Percentiles rank a stretch among this genome's conserved stretches.
Conservation (phyloP, 2,888 invertebrate genomes). For the Cosmorhoe ocellata region DNA sequence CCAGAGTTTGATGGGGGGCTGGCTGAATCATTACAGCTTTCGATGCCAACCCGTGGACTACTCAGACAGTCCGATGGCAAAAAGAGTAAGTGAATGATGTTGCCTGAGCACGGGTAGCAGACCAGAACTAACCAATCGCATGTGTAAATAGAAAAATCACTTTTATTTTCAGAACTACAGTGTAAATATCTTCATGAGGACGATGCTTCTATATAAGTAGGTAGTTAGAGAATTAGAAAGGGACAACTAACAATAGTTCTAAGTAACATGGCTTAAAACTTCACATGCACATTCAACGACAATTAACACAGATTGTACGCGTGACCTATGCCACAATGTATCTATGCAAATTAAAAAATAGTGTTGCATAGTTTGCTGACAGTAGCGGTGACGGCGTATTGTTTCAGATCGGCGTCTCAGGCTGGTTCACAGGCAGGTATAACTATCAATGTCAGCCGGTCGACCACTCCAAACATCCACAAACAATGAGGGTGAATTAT, state of each 20-base stretch:
- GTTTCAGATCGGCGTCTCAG: constrained; percentile 93
- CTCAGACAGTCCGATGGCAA: constrained; percentile 89
- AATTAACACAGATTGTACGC: constrained; percentile 14
- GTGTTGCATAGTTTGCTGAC: constrained; percentile 38
- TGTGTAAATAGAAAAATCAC: constrained; percentile 67
- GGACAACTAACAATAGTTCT: constrained; percentile 26
- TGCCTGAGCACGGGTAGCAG: constrained; percentile 42
- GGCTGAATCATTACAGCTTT: constrained; percentile 94
- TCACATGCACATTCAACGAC: constrained; percentile 30
- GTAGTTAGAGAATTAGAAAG: constrained; percentile 31
- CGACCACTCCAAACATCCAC: constrained; percentile 95
- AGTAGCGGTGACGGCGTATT: constrained; percentile 76
- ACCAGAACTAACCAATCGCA: constrained; percentile 63
- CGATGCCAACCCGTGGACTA: constrained; percentile 96
- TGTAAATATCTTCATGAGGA: constrained; percentile 47
- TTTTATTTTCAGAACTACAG: constrained; percentile 50
- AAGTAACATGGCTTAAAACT: constrained; percentile 27
- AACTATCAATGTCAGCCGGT: constrained; percentile 98
- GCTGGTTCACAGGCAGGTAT: constrained; percentile 98
- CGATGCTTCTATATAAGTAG: constrained; percentile 33
- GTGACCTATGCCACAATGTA: not conserved
- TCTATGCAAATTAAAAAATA: constrained; percentile 2
- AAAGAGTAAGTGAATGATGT: constrained; percentile 88
- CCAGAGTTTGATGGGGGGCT: constrained; percentile 93
- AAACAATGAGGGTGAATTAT: constrained; percentile 94